Evolutionary conservation across 2,888 invertebrate genomes (phyloP).

Genomic region (Clunio marinus): DNA sequence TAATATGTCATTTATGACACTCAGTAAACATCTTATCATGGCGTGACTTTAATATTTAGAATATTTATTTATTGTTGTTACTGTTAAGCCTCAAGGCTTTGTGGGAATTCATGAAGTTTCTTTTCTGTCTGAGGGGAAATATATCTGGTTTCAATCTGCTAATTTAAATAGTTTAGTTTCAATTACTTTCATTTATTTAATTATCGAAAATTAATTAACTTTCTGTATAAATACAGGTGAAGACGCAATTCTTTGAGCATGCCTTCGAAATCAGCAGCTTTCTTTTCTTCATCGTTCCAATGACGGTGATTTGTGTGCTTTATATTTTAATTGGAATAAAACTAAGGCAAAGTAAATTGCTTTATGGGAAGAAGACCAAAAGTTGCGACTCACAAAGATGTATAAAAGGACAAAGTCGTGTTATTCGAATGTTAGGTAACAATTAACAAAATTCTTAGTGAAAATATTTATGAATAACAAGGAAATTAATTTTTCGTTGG

Average conservation of each 20-base stretch:
- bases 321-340: slow-evolving; percentile 74
- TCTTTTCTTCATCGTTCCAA: slow-evolving; percentile 80
- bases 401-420: slow-evolving; percentile 56
- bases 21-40: no score
- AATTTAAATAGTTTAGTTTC: neutral
- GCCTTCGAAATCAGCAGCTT: slow-evolving; percentile 76
- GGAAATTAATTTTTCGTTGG: slow-evolving; percentile 10
- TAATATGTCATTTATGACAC: no score
- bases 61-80: no score
- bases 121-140: no score
- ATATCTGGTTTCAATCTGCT: neutral
- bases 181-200: slow-evolving; percentile 24
- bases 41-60: no score
- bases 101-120: no score
- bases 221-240: no score
- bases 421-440: slow-evolving; percentile 79
- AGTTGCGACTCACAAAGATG: slow-evolving; percentile 42
- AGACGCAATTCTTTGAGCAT: slow-evolving; percentile 55
- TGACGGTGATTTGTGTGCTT: slow-evolving; percentile 78
- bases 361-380: slow-evolving; percentile 58
- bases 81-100: no score
- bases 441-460: slow-evolving; percentile 41
- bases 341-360: slow-evolving; percentile 60
- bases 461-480: neutral
- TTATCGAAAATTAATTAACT: no score